A percentile compares a stretch with the other conserved stretches of the same genome.
phyloP scores from a whole-genome alignment of 2,113 vertebrate species.

The Rhizomys pruinosus region DNA sequence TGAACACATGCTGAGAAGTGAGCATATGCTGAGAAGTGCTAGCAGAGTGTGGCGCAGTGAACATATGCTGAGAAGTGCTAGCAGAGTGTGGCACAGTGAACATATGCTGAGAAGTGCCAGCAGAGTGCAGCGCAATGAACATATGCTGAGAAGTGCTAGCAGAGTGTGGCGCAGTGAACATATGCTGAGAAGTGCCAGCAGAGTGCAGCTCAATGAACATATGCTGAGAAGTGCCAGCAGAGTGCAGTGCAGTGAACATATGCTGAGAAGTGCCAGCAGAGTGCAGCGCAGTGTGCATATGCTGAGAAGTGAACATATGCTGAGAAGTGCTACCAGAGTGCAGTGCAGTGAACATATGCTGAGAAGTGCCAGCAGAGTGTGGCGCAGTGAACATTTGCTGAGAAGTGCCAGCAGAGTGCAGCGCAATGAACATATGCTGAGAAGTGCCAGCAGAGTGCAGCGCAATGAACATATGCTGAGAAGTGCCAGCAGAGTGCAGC shows the following conservation, averaged over 20 bases:
- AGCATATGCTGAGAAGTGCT: slow-evolving; percentile 7
- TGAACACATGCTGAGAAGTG: too few species aligned
- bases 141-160: not conserved
- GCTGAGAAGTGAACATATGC: not conserved
- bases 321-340: not conserved
- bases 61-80: not conserved
- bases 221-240: slow-evolving; percentile 4
- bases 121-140: not conserved
- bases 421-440: not conserved
- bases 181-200: slow-evolving; percentile 4
- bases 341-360: not conserved
- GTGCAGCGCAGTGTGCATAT: too few species aligned
- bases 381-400: not conserved
- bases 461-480: not conserved
- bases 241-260: not conserved
- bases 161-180: not conserved
- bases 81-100: not conserved
- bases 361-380: not conserved
- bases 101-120: not conserved
- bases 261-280: slow-evolving; percentile 7
- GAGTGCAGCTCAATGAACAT: not conserved
- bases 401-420: not conserved
- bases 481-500: not conserved
- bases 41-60: not conserved
- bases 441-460: not conserved